These are phyloP conservation scores for Machimus rusticus DNA, from an alignment of 2,888 invertebrate genomes.

Conservation along the genomic window DNA sequence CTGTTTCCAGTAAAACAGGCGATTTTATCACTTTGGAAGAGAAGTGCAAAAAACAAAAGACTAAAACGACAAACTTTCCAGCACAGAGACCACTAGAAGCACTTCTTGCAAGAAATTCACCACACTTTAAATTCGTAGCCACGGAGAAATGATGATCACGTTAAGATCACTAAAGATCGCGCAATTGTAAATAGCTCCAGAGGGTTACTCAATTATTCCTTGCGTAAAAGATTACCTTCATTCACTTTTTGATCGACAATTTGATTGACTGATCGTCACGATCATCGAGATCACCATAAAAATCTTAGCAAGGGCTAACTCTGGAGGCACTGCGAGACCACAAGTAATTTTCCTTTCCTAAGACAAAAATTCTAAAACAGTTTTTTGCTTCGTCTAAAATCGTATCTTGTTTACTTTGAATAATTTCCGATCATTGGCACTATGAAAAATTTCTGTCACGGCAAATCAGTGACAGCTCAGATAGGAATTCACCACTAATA, in stretches of 20 bases:
- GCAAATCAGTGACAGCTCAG: not conserved
- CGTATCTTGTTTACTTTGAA: not conserved
- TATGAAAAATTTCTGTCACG: not conserved
- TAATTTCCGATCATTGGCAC: not conserved
- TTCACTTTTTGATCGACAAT: not conserved
- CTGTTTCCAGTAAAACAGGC: conserved; percentile 16
- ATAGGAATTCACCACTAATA: conserved; percentile 17
- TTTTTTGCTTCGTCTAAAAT: not conserved
- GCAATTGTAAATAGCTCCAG: not conserved
- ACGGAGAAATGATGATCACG: not conserved
- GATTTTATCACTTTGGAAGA: conserved; percentile 2
- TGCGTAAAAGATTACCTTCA: not conserved
- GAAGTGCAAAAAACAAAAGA: not conserved
- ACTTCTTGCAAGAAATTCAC: conserved; percentile 8
- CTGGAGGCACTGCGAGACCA: not conserved
- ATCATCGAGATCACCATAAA: not conserved
- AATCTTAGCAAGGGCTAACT: not conserved
- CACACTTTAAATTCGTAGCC: not conserved
- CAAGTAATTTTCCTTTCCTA: not conserved
- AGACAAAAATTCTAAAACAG: not conserved
- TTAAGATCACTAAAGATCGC: not conserved
- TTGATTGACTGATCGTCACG: not conserved
- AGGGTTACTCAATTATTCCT: not conserved
- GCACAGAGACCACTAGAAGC: conserved; percentile 7
- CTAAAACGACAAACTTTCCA: conserved; percentile 11